phyloP scores from a whole-genome alignment of 2,888 invertebrate species.

The Tholera decimalis region DNA sequence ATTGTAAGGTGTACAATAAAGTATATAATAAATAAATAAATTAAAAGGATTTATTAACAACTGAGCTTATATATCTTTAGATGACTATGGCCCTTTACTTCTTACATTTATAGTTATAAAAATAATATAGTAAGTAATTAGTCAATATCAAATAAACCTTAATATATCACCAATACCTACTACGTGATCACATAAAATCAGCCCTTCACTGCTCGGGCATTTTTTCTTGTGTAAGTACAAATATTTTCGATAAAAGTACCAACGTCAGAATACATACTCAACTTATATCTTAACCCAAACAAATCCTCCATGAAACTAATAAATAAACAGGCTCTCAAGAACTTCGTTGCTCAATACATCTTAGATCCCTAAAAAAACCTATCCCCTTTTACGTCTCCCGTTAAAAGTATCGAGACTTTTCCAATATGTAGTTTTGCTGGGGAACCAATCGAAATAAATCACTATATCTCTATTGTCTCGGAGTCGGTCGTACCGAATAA shows the following conservation, averaged over 20 bases:
- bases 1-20: too few relatives aligned
- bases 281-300: slow-evolving; percentile 33
- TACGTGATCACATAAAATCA: slow-evolving; percentile 2
- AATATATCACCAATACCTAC: background rate
- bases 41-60: too few relatives aligned
- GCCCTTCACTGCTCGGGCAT: background rate
- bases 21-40: too few relatives aligned
- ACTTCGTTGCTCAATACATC: slow-evolving; percentile 53
- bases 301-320: slow-evolving; percentile 38
- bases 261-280: slow-evolving; percentile 5
- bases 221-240: background rate
- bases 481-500: slow-evolving; percentile 62
- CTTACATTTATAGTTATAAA: too few relatives aligned
- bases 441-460: slow-evolving; percentile 69
- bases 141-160: background rate
- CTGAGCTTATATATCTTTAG: too few relatives aligned
- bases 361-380: slow-evolving; percentile 53
- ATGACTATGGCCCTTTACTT: too few relatives aligned
- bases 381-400: slow-evolving; percentile 51
- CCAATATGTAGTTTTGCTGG: slow-evolving; percentile 68
- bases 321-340: slow-evolving; percentile 44
- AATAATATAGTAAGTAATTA: too few relatives aligned
- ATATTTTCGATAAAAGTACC: slow-evolving; percentile 4
- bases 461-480: slow-evolving; percentile 66
- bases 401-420: slow-evolving; percentile 60